Conservation (phyloP, 2,113 vertebrate genomes). For the Epinephelus moara region DNA sequence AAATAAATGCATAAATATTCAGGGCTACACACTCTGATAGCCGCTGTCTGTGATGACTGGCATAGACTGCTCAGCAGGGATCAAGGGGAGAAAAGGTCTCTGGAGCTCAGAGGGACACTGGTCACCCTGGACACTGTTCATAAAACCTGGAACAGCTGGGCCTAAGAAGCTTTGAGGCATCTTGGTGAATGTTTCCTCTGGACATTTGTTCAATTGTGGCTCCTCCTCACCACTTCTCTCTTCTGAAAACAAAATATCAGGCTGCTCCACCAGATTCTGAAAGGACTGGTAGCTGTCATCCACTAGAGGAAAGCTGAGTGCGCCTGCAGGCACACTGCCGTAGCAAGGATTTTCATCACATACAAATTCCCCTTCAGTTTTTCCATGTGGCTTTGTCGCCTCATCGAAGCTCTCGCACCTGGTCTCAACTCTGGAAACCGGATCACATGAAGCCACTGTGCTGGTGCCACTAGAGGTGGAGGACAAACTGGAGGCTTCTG, state of each 20-base stretch:
- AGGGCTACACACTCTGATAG: constrained; percentile 62
- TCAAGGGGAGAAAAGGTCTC: constrained; percentile 4
- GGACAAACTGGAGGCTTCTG: constrained; percentile 40
- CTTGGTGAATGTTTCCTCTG: not conserved
- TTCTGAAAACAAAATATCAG: not conserved
- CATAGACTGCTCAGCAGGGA: not conserved
- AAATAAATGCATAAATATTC: not conserved
- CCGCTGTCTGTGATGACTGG: constrained; percentile 27
- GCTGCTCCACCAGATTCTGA: constrained; percentile 32
- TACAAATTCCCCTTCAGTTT: not conserved
- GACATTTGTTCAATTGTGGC: constrained; percentile 1
- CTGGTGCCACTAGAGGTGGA: constrained; percentile 28
- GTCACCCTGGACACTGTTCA: not conserved
- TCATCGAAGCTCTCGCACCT: constrained; percentile 25
- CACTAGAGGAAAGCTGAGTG: constrained; percentile 15
- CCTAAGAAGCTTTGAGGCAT: not conserved
- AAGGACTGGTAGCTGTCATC: constrained; percentile 64
- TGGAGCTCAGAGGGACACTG: constrained; percentile 10
- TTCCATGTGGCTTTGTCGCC: not conserved
- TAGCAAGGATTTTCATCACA: constrained; percentile 34
- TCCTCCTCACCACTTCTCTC: not conserved
- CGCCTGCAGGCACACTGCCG: not conserved
- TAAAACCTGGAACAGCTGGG: not conserved
- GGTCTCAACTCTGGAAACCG: not conserved
- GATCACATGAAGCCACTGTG: not conserved